Conservation (phyloP, 2,888 invertebrate species). For the Pteria penguin region DNA sequence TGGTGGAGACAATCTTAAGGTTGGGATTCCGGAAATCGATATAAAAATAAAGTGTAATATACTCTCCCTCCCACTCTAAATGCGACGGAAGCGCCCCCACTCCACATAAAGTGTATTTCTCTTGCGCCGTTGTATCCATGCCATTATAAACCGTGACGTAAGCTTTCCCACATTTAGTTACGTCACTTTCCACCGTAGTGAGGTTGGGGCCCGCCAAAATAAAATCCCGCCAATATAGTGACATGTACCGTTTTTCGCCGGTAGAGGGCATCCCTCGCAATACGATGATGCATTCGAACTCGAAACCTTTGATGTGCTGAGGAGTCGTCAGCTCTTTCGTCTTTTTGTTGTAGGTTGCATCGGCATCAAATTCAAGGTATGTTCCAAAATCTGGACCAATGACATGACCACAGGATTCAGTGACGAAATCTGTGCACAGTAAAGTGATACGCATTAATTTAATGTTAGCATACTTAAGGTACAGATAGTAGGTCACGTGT, state of each 20-base stretch:
- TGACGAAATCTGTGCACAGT: constrained; percentile 46
- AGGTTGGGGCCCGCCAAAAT: constrained; percentile 50
- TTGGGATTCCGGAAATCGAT: constrained; percentile 46
- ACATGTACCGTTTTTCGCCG: constrained; percentile 41
- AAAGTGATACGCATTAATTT: too few relatives aligned
- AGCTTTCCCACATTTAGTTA: constrained; percentile 51
- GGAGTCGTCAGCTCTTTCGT: constrained; percentile 14
- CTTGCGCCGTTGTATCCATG: constrained; percentile 23
- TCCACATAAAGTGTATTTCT: constrained; percentile 49
- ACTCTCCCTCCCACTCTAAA: constrained; percentile 53
- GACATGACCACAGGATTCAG: constrained; percentile 55
- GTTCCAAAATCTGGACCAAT: constrained; percentile 53
- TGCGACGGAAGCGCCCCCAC: constrained; percentile 46
- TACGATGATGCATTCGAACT: constrained; percentile 51
- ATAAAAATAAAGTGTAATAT: constrained; percentile 50
- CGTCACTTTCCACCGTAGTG: constrained; percentile 12
- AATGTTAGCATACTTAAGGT: too few relatives aligned
- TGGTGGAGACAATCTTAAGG: background rate
- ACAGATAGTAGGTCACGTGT: too few relatives aligned
- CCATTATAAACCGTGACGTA: constrained; percentile 54
- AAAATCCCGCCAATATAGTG: constrained; percentile 55
- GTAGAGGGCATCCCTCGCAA: constrained; percentile 52
- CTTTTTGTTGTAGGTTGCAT: constrained; percentile 5
- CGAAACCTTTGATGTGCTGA: constrained; percentile 35
- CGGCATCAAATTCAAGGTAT: constrained; percentile 52